Percentiles rank a stretch among this genome's conserved stretches.
Evolutionary conservation across 2,113 vertebrate genomes (phyloP).

Genomic region (Procapra przewalskii): DNA sequence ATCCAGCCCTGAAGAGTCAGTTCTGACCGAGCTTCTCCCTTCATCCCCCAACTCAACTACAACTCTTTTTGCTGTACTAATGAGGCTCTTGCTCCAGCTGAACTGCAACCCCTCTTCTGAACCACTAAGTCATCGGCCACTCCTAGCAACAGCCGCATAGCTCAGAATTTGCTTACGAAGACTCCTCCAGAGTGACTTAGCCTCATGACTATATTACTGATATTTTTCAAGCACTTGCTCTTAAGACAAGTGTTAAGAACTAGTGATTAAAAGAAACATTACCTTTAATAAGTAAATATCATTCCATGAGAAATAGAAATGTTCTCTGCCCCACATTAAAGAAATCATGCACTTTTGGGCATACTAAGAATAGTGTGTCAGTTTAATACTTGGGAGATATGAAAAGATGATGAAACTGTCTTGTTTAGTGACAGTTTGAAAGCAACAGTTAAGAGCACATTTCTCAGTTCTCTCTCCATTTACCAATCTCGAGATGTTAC

Average conservation of each 20-base stretch:
- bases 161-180: background rate
- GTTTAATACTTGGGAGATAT: background rate
- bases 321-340: background rate
- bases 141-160: background rate
- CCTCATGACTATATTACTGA: background rate
- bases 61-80: background rate
- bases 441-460: background rate
- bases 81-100: background rate
- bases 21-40: background rate
- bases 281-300: background rate
- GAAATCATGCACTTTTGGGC: background rate
- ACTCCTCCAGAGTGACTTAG: background rate
- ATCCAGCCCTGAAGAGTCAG: background rate
- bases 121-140: background rate
- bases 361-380: background rate
- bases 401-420: background rate
- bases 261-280: conserved; percentile 5
- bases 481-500: background rate
- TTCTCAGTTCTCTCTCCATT: background rate
- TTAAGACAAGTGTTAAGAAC: background rate
- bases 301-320: background rate
- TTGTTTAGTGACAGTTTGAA: background rate
- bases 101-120: background rate
- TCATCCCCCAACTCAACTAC: background rate
- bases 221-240: background rate